Percentiles rank a stretch among this genome's conserved stretches.
Conservation (phyloP, 1,140 invertebrate species). For the Trachymyrmex septentrionalis region DNA sequence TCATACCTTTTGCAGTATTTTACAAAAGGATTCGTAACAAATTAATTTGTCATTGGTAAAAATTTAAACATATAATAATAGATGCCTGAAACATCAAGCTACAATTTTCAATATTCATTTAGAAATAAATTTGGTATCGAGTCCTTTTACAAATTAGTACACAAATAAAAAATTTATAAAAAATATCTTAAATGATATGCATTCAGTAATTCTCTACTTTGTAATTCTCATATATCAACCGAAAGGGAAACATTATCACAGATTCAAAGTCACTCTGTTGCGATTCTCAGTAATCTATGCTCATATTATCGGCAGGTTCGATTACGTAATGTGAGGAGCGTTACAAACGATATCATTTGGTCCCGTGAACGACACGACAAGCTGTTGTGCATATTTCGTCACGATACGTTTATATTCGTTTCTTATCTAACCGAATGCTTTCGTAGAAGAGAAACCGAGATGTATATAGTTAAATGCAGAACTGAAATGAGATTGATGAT, state of each 20-base stretch:
- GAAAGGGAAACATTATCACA: background rate
- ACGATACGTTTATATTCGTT: conserved; percentile 40
- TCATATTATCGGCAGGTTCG: conserved; percentile 22
- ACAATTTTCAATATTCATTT: too few species aligned
- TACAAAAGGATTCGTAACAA: too few species aligned
- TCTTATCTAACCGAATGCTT: conserved; percentile 35
- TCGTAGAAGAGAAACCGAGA: conserved; percentile 1
- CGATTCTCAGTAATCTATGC: conserved; percentile 34
- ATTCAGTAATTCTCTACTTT: too few species aligned
- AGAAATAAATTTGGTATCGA: too few species aligned
- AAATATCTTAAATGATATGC: too few species aligned
- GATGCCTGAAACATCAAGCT: too few species aligned
- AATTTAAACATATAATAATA: too few species aligned
- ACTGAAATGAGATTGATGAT: conserved; percentile 45
- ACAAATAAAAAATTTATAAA: too few species aligned
- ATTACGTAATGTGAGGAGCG: conserved; percentile 36
- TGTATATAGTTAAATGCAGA: background rate
- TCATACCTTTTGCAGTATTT: too few species aligned
- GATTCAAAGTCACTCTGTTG: conserved; percentile 10
- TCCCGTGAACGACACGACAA: conserved; percentile 30
- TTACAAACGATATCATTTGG: background rate
- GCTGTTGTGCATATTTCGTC: conserved; percentile 25
- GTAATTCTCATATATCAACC: conserved; percentile 19
- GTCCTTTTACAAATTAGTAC: too few species aligned
- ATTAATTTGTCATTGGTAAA: too few species aligned